These are phyloP conservation scores for Meiosimyza decipiens DNA, from an alignment of 2,888 invertebrate genomes.

Conservation along the genomic window DNA sequence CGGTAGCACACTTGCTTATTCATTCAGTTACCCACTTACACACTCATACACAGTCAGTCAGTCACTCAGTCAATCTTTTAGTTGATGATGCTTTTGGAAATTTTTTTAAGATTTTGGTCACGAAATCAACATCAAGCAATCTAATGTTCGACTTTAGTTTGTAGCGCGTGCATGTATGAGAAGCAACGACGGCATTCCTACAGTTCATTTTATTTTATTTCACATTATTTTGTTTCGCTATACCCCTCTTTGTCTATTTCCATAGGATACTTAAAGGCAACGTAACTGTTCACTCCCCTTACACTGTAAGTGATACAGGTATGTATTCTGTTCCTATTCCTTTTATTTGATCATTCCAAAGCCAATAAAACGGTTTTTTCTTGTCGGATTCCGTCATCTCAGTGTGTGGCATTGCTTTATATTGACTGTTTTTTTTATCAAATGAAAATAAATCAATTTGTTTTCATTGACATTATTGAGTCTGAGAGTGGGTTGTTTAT, in stretches of 20 bases:
- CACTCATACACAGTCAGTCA: too few relatives aligned
- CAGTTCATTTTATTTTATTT: too few relatives aligned
- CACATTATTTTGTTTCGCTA: too few relatives aligned
- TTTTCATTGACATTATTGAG: not conserved
- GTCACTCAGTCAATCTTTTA: too few relatives aligned
- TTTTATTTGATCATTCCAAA: not conserved
- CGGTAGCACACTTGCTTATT: too few relatives aligned
- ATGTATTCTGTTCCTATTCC: too few relatives aligned
- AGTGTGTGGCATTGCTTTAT: not conserved
- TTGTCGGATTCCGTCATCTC: too few relatives aligned
- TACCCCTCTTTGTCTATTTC: too few relatives aligned
- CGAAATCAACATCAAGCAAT: slow-evolving; percentile 25
- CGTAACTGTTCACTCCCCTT: too few relatives aligned
- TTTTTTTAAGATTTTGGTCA: slow-evolving; percentile 22
- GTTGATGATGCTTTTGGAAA: not conserved
- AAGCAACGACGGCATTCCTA: slow-evolving; percentile 1
- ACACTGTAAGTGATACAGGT: too few relatives aligned
- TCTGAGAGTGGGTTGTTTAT: not conserved
- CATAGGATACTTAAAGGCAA: too few relatives aligned
- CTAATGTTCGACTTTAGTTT: slow-evolving; percentile 15
- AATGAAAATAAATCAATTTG: slow-evolving; percentile 26
- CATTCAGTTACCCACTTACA: too few relatives aligned
- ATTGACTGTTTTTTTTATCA: slow-evolving; percentile 8
- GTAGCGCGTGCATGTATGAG: not conserved
- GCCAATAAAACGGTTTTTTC: not conserved